Base-by-base conservation (phyloP, 2,113 vertebrate species). In the Pelecanus crispus region DNA sequence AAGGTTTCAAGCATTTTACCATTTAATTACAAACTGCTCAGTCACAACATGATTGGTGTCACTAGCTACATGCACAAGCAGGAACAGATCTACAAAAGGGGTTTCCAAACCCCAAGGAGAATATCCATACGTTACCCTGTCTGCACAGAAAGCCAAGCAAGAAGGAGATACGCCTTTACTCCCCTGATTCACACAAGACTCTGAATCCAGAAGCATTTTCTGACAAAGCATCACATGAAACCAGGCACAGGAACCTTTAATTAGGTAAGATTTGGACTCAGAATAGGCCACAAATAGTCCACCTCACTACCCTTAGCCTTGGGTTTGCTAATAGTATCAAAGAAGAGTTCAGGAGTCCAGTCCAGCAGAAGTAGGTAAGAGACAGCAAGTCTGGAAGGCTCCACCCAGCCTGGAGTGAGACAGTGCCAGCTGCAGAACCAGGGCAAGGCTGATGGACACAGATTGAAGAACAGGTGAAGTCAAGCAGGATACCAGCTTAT, bases 201-300 rank as follows among this genome's bases (percentile, higher is more conserved):
- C 3, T 1, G 1, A 92, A 82, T 38, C 20, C 79, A 80, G 32
- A 88, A 38, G 17, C 19, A 56, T 38, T 75, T 20, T 42, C 38
- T 66, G n/a, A 38, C 26, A 67, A 1, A 44, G 28, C 18, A 73
- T 24, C 45, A 59, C 29, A 58, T 2, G 18, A 90, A 86, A 80
- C 4, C 21, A 38, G 0, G 8, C 26, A 83, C 1, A 52, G 13
- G 3, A 88, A 67, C 3, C 1, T 34, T n/a, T 45, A 53, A 55
- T 49, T 61, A 71, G 16, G 7, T 6, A 86, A 86, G 13, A 81
- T 19, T 2, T 65, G 14, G 17, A 83, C 32, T 61, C 24, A 47
- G 52, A 93, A 73, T 1, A 67, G 28, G 12, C 16, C 26, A 81
- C 0, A 0, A 45, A 53, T 1, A 55, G 20, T 12, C 13, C 9